phyloP scores from a whole-genome alignment of 2,797 vertebrate species.

The Falco peregrinus region DNA sequence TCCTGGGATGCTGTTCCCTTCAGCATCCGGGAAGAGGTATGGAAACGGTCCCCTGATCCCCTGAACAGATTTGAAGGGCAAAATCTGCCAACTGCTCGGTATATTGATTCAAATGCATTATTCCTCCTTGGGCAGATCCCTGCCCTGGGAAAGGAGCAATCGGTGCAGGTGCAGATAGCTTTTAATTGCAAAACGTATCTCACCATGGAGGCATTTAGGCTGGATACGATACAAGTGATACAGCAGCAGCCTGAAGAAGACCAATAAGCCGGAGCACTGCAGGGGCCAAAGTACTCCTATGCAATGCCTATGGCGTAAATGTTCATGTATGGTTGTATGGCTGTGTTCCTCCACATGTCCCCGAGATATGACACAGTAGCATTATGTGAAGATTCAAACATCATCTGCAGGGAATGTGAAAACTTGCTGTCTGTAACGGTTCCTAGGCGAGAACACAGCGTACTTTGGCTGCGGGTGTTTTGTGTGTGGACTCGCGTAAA shows the following conservation, averaged over 20 bases:
- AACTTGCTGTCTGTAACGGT: neutral
- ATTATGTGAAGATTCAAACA: neutral
- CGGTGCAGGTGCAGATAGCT: slow-evolving; percentile 61
- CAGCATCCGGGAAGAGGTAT: neutral
- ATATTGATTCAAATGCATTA: slow-evolving; percentile 49
- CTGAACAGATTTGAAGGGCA: slow-evolving; percentile 33
- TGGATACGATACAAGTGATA: slow-evolving; percentile 31
- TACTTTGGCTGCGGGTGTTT: neutral
- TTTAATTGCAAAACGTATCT: slow-evolving; percentile 67
- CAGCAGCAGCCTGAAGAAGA: slow-evolving; percentile 10
- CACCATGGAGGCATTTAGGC: slow-evolving; percentile 48
- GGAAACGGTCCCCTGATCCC: neutral
- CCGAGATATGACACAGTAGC: neutral
- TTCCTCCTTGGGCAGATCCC: slow-evolving; percentile 42
- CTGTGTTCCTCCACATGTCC: neutral
- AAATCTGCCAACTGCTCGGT: slow-evolving; percentile 45
- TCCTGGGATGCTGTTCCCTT: slow-evolving; percentile 11
- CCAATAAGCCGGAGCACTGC: neutral
- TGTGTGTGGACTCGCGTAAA: neutral
- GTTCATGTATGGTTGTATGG: neutral
- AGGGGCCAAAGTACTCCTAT: neutral
- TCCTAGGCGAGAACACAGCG: fast-evolving
- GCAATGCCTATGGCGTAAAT: neutral
- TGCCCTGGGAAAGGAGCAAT: slow-evolving; percentile 55
- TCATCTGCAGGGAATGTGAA: neutral